phyloP scores from a whole-genome alignment of 2,113 vertebrate genomes.

The Rousettus leschenaultii region DNA sequence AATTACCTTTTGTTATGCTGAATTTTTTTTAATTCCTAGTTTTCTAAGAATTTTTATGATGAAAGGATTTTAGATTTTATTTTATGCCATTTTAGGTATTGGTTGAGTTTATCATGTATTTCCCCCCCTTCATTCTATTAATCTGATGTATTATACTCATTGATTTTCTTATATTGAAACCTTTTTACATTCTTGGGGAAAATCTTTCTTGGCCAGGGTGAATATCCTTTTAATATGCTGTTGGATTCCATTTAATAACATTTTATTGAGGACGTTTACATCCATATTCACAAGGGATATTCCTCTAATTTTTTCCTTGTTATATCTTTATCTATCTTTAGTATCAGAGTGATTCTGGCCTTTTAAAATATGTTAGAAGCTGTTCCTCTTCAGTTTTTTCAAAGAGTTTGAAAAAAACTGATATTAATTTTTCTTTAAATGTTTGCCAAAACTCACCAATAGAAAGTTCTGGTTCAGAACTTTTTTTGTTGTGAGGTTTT shows the following conservation, averaged over 20 bases:
- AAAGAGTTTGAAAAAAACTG: not conserved
- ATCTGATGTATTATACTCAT: not conserved
- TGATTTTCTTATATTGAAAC: not conserved
- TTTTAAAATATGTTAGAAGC: not conserved
- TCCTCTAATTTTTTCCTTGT: not conserved
- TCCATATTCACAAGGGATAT: not conserved
- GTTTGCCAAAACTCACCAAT: not conserved
- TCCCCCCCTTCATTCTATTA: not conserved
- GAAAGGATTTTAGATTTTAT: not conserved
- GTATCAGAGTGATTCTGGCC: not conserved
- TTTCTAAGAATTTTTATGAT: not conserved
- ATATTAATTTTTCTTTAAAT: not conserved
- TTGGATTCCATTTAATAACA: not conserved
- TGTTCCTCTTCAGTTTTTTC: not conserved
- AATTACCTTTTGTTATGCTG: not conserved
- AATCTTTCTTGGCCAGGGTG: not conserved
- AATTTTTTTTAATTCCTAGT: not conserved
- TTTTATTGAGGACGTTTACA: not conserved
- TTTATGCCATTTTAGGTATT: not conserved
- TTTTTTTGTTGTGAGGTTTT: not conserved
- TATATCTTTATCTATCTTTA: not conserved
- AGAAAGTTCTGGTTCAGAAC: not conserved
- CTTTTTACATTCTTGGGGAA: not conserved
- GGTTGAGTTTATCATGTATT: not conserved
- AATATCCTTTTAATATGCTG: not conserved